phyloP scores from a whole-genome alignment of 2,113 vertebrate species.

The Nycticryphes semicollaris region DNA sequence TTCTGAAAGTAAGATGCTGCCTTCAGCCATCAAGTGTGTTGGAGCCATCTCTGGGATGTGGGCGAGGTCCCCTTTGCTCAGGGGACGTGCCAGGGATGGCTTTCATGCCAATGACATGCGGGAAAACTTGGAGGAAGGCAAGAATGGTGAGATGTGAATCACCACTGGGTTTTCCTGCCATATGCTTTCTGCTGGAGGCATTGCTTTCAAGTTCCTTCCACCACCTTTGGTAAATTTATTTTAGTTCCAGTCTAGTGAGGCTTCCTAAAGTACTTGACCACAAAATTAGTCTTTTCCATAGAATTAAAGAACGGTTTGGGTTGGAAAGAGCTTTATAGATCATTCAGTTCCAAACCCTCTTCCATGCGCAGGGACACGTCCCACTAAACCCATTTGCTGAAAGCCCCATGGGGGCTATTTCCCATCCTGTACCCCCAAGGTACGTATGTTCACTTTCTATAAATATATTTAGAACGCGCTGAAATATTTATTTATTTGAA shows the following conservation, averaged over 20 bases:
- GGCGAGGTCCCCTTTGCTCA: fast-evolving
- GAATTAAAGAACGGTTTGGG: background rate
- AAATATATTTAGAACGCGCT: fast-evolving
- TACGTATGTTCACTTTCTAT: fast-evolving
- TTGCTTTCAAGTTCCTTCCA: background rate
- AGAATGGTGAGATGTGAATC: background rate
- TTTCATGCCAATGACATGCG: fast-evolving
- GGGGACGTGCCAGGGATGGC: fast-evolving
- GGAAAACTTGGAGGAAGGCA: fast-evolving
- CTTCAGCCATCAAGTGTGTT: background rate
- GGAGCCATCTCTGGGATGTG: background rate
- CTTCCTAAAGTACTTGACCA: background rate
- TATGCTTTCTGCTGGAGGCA: fast-evolving
- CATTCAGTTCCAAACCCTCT: background rate
- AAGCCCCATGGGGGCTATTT: background rate
- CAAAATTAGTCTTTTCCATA: background rate
- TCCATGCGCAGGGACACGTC: background rate
- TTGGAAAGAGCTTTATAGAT: background rate
- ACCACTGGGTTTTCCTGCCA: background rate
- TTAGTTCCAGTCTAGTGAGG: background rate
- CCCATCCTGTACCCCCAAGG: too few relatives aligned
- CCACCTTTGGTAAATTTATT: background rate
- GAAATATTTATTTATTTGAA: too few relatives aligned
- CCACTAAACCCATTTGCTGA: background rate
- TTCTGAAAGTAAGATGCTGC: background rate